Conservation (phyloP, 2,113 vertebrate genomes). For the Tetraodon nigroviridis region DNA sequence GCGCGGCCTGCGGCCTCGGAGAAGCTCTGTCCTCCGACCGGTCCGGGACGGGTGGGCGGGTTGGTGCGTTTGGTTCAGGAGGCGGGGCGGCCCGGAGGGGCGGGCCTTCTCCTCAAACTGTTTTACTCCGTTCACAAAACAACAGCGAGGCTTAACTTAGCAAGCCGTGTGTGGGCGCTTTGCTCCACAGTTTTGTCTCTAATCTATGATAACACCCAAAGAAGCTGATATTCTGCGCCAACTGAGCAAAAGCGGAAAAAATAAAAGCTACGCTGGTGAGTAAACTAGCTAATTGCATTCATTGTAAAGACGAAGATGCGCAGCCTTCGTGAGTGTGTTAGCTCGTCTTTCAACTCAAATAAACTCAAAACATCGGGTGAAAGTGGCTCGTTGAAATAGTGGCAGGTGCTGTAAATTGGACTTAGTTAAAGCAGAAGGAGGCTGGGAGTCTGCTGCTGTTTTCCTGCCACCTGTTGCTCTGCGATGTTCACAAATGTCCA, state of each 20-base stretch:
- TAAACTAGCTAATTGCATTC: slow-evolving; percentile 20
- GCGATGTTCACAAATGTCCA: slow-evolving; percentile 9
- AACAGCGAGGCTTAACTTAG: slow-evolving; percentile 53
- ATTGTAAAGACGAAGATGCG: not conserved
- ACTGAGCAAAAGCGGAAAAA: slow-evolving; percentile 2
- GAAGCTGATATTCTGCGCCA: not conserved
- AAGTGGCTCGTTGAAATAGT: not conserved
- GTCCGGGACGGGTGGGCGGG: slow-evolving; percentile 51
- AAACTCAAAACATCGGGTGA: not conserved
- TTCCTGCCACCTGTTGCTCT: slow-evolving; percentile 58
- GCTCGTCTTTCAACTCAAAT: slow-evolving; percentile 7
- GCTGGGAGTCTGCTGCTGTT: not conserved
- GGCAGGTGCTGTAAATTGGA: not conserved
- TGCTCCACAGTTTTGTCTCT: slow-evolving; percentile 6
- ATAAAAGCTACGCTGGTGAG: slow-evolving; percentile 50
- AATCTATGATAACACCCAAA: not conserved
- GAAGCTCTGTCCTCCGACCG: not conserved
- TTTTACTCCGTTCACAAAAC: slow-evolving; percentile 33
- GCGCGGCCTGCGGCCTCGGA: not conserved
- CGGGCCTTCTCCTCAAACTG: slow-evolving; percentile 47
- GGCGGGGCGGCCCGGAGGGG: slow-evolving; percentile 55
- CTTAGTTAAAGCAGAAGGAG: not conserved
- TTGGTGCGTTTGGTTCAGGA: slow-evolving; percentile 28
- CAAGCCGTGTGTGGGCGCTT: slow-evolving; percentile 27
- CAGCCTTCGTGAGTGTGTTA: slow-evolving; percentile 1